Evolutionary conservation across 2,888 invertebrate genomes (phyloP), one percentile per base, ranked within the genome.

Genomic region (Sinohyriopsis cumingii): DNA sequence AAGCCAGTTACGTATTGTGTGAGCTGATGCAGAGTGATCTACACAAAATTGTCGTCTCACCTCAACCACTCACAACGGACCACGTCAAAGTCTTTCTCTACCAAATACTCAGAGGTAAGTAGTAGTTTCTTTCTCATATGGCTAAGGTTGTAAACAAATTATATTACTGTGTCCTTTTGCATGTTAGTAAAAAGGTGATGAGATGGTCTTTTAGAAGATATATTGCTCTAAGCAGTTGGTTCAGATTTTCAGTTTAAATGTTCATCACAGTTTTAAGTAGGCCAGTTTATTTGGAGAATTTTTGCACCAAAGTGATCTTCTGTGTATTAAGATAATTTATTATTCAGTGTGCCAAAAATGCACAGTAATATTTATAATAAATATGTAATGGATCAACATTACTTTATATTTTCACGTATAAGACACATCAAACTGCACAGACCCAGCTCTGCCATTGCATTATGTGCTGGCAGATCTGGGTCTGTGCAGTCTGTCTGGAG

Each of bases 1-100:
- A 59, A 12, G 73, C 82, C 92, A 99, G 98, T 92, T 99, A 99
- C 93, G 98, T 99, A 90, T 96, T 99, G 92, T 99, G 99, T 83
- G 99, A 99, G 92, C 93, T 99, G 87, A 95, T 99, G 91, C 99
- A 99, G 92, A 98, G 97, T 91, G 99, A 99, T 93, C 94, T 99
- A 87, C 99, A 99, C 93, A 99, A 99, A 93, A 99, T 99, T 91
- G 99, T 99, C 92, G 99, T 99, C 87, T 99, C 99, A 85, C 98
- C 98, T 82, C 99, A 99, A 91, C 97, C 97, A 88, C 94, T 99
- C 85, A 97, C 98, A 87, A 94, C 98, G 83, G 99, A 99, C 93
- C 99, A 99, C 93, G 98, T 99, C 92, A 99, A 99, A 94, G 98
- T 99, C 92, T 99, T 99, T 94, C 95, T 99, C 88, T 99, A 99